Conservation (phyloP, 2,888 invertebrate genomes). For the Scaptomyza tumidula region DNA sequence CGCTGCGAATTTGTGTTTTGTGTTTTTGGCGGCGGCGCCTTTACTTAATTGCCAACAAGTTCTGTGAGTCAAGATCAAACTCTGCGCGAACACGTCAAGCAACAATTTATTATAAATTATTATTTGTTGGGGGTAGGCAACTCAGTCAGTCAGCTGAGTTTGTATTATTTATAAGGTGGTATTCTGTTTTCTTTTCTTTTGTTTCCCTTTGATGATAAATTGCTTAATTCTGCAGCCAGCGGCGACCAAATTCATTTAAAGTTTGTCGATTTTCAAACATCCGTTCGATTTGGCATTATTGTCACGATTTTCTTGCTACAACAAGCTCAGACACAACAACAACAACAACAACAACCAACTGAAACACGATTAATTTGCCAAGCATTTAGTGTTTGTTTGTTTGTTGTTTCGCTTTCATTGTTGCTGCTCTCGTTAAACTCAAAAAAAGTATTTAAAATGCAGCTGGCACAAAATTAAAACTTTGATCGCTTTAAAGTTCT, state of each 20-base stretch:
- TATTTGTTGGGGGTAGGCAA: conserved; percentile 31
- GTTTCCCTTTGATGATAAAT: conserved; percentile 64
- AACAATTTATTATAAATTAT: conserved; percentile 74
- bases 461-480: conserved; percentile 54
- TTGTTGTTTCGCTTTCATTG: conserved; percentile 25
- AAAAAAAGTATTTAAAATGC: conserved; percentile 70
- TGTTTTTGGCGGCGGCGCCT: conserved; percentile 15
- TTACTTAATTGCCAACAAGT: conserved; percentile 68
- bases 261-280: conserved; percentile 71
- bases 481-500: background rate
- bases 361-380: conserved; percentile 25
- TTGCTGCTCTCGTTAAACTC: conserved; percentile 24
- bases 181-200: conserved; percentile 38
- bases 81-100: conserved; percentile 63
- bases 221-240: conserved; percentile 50
- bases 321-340: conserved; percentile 50
- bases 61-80: conserved; percentile 49
- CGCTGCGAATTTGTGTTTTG: conserved; percentile 4
- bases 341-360: conserved; percentile 15
- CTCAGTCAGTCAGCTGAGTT: background rate
- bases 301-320: conserved; percentile 73
- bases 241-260: conserved; percentile 40
- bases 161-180: conserved; percentile 35
- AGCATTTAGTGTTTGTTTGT: conserved; percentile 30
- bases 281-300: conserved; percentile 76